Percentiles rank a stretch among this genome's conserved stretches.
phyloP scores from a whole-genome alignment of 1,140 invertebrate genomes.

The Drosophila serrata region DNA sequence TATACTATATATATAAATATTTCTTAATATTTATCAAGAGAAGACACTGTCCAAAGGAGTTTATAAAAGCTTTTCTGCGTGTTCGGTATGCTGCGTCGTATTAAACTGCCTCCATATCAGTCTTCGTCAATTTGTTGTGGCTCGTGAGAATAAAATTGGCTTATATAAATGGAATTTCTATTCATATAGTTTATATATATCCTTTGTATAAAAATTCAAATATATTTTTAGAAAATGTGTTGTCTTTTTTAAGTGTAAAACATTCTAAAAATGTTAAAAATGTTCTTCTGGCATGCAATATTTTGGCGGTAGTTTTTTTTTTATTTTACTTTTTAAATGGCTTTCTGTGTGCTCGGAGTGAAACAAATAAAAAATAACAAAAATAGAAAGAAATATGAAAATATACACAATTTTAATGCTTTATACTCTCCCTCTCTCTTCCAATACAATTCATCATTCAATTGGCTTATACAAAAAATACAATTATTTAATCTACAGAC shows the following conservation, averaged over 20 bases:
- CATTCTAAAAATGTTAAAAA: conserved; percentile 56
- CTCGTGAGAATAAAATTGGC: conserved; percentile 76
- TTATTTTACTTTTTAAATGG: background rate
- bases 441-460: conserved; percentile 59
- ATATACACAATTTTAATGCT: conserved; percentile 62
- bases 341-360: conserved; percentile 31
- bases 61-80: conserved; percentile 67
- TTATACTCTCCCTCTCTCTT: conserved; percentile 33
- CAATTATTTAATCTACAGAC: conserved; percentile 35
- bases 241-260: conserved; percentile 59
- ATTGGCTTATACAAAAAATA: conserved; percentile 26
- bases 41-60: conserved; percentile 62
- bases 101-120: conserved; percentile 70
- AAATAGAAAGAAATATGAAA: conserved; percentile 39
- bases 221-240: conserved; percentile 71
- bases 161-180: conserved; percentile 64
- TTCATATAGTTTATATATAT: conserved; percentile 41
- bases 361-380: conserved; percentile 30
- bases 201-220: conserved; percentile 62
- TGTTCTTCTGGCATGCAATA: conserved; percentile 58
- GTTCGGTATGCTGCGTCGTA: conserved; percentile 35
- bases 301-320: conserved; percentile 55
- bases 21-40: conserved; percentile 34
- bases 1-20: conserved; percentile 26
- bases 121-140: conserved; percentile 69